Percentiles rank a stretch among this genome's conserved stretches.
Evolutionary conservation across 2,888 invertebrate genomes (phyloP).

Genomic region (Nesidiocoris tenuis): DNA sequence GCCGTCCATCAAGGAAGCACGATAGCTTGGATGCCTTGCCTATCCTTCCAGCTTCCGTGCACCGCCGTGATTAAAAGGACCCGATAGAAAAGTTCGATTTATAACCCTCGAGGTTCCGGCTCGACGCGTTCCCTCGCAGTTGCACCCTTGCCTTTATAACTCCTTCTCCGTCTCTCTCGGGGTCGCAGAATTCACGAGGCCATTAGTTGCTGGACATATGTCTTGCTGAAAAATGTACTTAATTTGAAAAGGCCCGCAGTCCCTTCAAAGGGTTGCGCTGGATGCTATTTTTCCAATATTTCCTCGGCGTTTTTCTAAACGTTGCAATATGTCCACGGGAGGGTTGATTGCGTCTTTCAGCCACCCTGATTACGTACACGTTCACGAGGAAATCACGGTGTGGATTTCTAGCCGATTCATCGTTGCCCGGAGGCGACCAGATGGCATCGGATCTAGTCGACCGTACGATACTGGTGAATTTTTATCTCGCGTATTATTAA

Average conservation of each 20-base stretch:
- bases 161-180: neutral
- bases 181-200: neutral
- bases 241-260: slow-evolving; percentile 3
- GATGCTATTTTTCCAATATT: slow-evolving; percentile 10
- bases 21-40: neutral
- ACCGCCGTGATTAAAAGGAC: neutral
- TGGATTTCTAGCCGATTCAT: neutral
- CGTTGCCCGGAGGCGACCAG: neutral
- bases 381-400: neutral
- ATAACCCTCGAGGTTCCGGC: neutral
- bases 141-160: too few relatives aligned
- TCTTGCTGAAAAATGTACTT: slow-evolving; percentile 38
- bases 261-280: slow-evolving; percentile 7
- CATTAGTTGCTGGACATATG: slow-evolving; percentile 14
- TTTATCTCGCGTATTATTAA: slow-evolving; percentile 40
- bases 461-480: slow-evolving; percentile 29
- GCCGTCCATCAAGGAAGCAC: neutral
- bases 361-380: slow-evolving; percentile 5
- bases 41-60: neutral
- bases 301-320: neutral
- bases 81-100: neutral
- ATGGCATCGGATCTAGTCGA: slow-evolving; percentile 5
- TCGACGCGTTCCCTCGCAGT: too few relatives aligned
- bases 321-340: slow-evolving; percentile 17
- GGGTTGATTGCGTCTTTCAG: neutral